Conservation (phyloP, 2,888 invertebrate genomes). For the Acleris holmiana region DNA sequence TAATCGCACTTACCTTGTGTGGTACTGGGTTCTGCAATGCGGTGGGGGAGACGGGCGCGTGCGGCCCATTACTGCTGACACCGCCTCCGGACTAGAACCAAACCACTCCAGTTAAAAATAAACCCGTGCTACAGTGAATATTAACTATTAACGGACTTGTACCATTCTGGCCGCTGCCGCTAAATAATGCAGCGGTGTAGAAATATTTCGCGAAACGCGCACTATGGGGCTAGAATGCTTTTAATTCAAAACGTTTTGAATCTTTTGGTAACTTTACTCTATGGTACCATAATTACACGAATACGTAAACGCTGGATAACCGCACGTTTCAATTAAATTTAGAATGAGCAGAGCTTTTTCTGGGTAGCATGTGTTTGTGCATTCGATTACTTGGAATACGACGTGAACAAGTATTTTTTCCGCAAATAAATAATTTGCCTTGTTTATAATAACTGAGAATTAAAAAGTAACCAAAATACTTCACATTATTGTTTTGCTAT, state of each 20-base stretch:
- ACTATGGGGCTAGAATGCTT: slow-evolving; percentile 13
- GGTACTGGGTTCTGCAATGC: slow-evolving; percentile 76
- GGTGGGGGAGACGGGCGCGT: slow-evolving; percentile 80
- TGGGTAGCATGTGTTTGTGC: slow-evolving; percentile 15
- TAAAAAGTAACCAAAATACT: background rate
- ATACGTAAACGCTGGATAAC: slow-evolving; percentile 23
- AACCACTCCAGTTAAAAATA: slow-evolving; percentile 11
- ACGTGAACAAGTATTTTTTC: slow-evolving; percentile 17
- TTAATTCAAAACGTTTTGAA: slow-evolving; percentile 27
- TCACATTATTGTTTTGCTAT: too few species aligned
- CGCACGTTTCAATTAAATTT: background rate
- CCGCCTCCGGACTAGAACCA: slow-evolving; percentile 75
- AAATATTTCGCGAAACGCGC: slow-evolving; percentile 20
- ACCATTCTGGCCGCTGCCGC: background rate
- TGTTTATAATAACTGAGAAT: background rate
- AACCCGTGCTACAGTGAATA: background rate
- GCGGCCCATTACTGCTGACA: slow-evolving; percentile 77
- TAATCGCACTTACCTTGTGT: slow-evolving; percentile 73
- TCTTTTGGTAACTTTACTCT: background rate
- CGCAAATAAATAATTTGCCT: background rate
- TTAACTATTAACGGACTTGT: slow-evolving; percentile 7
- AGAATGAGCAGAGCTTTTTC: slow-evolving; percentile 8
- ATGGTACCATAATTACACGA: background rate
- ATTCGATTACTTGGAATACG: slow-evolving; percentile 27
- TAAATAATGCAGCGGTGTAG: slow-evolving; percentile 24